A percentile compares a stretch with the other conserved stretches of the same genome.
Evolutionary conservation across 2,113 vertebrate species (phyloP).

Genomic region (Caloenas nicobarica): DNA sequence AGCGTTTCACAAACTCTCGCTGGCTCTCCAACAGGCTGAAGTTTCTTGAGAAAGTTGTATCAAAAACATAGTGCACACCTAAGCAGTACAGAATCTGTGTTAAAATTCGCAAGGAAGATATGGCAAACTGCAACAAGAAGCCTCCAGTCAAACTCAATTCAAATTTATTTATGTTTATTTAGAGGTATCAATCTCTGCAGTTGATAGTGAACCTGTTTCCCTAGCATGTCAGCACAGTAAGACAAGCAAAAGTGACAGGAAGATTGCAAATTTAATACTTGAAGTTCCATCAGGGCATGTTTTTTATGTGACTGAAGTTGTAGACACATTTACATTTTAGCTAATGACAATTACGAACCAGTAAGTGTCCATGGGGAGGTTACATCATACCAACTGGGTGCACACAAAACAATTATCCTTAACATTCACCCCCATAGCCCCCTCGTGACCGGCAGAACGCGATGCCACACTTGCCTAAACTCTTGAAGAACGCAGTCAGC

Average conservation of each 20-base stretch:
- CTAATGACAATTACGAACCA: not conserved
- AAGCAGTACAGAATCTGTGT: not conserved
- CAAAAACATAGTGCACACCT: constrained; percentile 93
- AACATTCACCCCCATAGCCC: not conserved
- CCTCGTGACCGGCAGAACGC: not conserved
- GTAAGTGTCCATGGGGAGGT: rapidly evolving
- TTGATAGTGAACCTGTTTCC: not conserved
- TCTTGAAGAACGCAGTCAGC: constrained; percentile 87
- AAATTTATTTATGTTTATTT: rapidly evolving
- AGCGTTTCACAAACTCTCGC: constrained; percentile 89
- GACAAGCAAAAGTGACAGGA: not conserved
- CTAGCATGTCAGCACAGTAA: rapidly evolving
- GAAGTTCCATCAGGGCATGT: not conserved
- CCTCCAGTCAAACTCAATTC: no score
- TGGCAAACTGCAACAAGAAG: not conserved
- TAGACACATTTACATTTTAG: not conserved
- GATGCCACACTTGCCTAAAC: constrained; percentile 75
- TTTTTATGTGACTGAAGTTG: rapidly evolving
- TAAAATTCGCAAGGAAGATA: not conserved
- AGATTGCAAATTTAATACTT: not conserved
- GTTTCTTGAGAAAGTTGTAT: constrained; percentile 89
- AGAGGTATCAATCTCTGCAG: not conserved
- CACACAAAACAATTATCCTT: not conserved
- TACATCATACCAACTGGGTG: not conserved
- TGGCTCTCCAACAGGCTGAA: constrained; percentile 96